These are phyloP conservation scores for Coleophora flavipennella DNA, from an alignment of 2,888 invertebrate genomes.

Conservation along the genomic window DNA sequence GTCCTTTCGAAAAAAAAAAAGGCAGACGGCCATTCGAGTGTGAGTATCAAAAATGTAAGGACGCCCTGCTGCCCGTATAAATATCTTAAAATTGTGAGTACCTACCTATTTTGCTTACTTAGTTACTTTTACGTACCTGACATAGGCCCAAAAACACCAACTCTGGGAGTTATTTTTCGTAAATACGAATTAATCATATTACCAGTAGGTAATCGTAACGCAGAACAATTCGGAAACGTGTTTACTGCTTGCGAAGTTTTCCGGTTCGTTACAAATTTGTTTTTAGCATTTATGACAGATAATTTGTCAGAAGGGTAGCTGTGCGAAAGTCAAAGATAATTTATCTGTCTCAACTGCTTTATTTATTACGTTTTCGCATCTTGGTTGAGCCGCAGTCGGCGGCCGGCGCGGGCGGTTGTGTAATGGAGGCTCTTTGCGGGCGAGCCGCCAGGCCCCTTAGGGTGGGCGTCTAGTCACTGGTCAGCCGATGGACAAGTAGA, in stretches of 20 bases:
- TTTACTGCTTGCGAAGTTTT: slow-evolving; percentile 56
- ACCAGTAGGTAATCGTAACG: slow-evolving; percentile 29
- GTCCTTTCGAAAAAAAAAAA: too few species aligned
- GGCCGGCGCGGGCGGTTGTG: slow-evolving; percentile 57
- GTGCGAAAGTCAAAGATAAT: slow-evolving; percentile 68
- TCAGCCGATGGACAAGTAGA: too few species aligned
- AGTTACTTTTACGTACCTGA: too few species aligned
- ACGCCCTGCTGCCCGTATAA: too few species aligned
- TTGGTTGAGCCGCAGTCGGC: slow-evolving; percentile 60
- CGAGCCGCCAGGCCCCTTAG: background rate
- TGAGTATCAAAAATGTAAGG: too few species aligned
- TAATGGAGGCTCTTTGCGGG: slow-evolving; percentile 57
- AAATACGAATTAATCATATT: slow-evolving; percentile 23
- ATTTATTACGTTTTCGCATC: slow-evolving; percentile 69
- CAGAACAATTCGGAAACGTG: slow-evolving; percentile 43
- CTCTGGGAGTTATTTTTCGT: slow-evolving; percentile 16
- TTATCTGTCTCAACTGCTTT: slow-evolving; percentile 69
- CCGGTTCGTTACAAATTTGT: slow-evolving; percentile 61
- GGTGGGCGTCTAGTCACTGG: too few species aligned
- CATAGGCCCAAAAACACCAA: too few species aligned
- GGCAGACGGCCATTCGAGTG: too few species aligned
- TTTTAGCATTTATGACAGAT: slow-evolving; percentile 67
- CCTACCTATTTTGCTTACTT: too few species aligned
- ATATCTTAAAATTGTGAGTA: too few species aligned
- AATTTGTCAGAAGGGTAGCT: slow-evolving; percentile 63